Base-by-base conservation (phyloP, 1,140 invertebrate genomes). In the Drosophila bipectinata region DNA sequence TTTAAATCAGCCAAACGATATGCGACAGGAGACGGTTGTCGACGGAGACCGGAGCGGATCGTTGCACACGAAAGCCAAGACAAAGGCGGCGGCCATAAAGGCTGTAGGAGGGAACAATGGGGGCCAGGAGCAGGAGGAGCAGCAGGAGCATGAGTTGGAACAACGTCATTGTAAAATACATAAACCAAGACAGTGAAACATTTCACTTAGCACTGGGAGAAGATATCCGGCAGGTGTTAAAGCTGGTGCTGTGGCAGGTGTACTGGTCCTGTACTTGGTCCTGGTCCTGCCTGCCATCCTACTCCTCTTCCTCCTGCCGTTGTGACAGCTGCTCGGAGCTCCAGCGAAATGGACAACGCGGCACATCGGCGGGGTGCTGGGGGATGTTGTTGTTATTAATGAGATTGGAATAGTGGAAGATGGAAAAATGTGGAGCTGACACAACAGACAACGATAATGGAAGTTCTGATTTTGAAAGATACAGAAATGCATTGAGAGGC, bases 1-100 rank as follows among this genome's bases (percentile, higher is more conserved):
- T 87, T 87, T 87, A 87, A 87, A 87, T 87, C 83, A 88, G 83
- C 69, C 83, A 88, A 87, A 87, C 83, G 82, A 87, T 88, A 88
- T 87, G 83, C 82, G 82, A 87, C 82, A 77, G 71, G 59, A 54
- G 58, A 47, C 52, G 69, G 57, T 44, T 51, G 28, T 34, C 51
- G 28, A 41, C 34, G 47, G 26, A 24, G 52, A 44, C 44, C 64
- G 30, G 39, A n/a, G 24, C 44, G 51, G 68, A 80, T 64, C 52
- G 45, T 52, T 59, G 53, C 67, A 77, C 57, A 77, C 58, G 73
- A 64, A 64, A 61, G 52, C 37, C 55, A 58, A 63, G 53, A 56
- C 54, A 61, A 77, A 77, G 76, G 57, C 45, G 55, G 26, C 39
- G 51, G 4, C 41, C 39, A 66, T 44, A 55, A 41, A 44, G 66